Evolutionary conservation across 2,113 vertebrate genomes (phyloP).

Genomic region (Morphnarchus princeps): DNA sequence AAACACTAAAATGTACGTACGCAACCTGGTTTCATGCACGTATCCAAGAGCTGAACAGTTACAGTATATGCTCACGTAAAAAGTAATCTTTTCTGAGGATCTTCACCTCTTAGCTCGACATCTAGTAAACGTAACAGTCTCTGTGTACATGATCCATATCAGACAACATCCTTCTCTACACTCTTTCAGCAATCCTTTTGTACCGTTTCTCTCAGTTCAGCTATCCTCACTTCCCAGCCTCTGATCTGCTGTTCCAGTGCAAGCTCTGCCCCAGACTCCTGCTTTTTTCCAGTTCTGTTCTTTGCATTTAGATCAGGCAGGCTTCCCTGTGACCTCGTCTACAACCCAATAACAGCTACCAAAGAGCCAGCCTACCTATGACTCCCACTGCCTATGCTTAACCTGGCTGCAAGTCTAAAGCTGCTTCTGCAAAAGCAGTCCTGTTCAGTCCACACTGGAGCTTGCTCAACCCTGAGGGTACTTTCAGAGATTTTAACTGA

Average conservation of each 20-base stretch:
- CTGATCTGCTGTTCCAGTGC: background rate
- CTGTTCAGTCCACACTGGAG: background rate
- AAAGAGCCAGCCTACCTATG: background rate
- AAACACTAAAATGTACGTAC: fast-evolving
- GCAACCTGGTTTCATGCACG: background rate
- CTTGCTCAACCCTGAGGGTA: background rate
- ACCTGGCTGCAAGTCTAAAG: background rate
- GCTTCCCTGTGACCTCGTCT: background rate
- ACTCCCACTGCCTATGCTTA: background rate
- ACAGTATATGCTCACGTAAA: background rate
- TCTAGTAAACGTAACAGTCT: background rate
- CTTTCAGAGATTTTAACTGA: background rate
- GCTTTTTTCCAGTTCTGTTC: background rate
- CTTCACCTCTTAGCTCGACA: background rate
- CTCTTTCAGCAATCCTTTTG: background rate
- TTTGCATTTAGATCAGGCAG: background rate
- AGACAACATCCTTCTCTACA: background rate
- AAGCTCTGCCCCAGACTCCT: background rate
- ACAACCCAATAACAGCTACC: background rate
- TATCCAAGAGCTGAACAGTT: background rate
- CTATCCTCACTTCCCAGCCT: background rate
- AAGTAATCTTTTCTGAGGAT: background rate
- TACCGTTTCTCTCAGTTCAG: background rate
- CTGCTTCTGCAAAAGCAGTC: background rate
- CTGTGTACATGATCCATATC: background rate